Evolutionary conservation across 2,888 invertebrate genomes (phyloP), one percentile per base, ranked within the genome.

Genomic region (Troglohyphantes excavatus): DNA sequence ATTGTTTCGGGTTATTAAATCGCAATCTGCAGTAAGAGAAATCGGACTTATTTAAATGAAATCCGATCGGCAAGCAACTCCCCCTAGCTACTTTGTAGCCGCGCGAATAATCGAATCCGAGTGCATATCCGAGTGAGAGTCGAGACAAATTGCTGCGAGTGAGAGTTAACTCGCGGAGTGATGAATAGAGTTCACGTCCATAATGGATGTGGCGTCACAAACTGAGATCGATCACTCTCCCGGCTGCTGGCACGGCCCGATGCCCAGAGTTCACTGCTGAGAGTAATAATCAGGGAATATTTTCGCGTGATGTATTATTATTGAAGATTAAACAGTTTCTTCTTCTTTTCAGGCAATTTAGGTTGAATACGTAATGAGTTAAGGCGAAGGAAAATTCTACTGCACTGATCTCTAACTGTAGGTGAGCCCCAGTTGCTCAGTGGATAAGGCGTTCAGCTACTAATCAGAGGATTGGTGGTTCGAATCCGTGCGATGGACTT

Each of bases 141-240:
- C 21, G 39, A 72, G 82, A 73, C 72, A 83, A 73, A 73, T 83
- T 83, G 33, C 65, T 13, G 26, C 29, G 27, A 26, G 73, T 27
- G 61, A 72, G 61, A 73, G 26, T 83, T 27, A 43, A 43, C 26
- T 61, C 33, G 61, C 63, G 61, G 59, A 70, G 33, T 65, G 83
- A 83, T 83, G 83, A 83, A 73, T 65, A 26, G 6, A 46, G 83
- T 33, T 17, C 23, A 46, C 27, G 63, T 39, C 65, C 21, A 43
- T 83, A 83, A 73, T 73, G 73, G 83, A 83, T 83, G 39, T 6
- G 43, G 73, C 23, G 27, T 72, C 83, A 19, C 43, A 17, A 29
- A 21, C 33, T 17, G 17, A 61, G 33, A 82, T 82, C 82, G 53
- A 72, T 82, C 70, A 82, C 33, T 61, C 27, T 9, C 27, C n/a